phyloP scores from a whole-genome alignment of 2,113 vertebrate species.

The Alexandromys fortis region DNA sequence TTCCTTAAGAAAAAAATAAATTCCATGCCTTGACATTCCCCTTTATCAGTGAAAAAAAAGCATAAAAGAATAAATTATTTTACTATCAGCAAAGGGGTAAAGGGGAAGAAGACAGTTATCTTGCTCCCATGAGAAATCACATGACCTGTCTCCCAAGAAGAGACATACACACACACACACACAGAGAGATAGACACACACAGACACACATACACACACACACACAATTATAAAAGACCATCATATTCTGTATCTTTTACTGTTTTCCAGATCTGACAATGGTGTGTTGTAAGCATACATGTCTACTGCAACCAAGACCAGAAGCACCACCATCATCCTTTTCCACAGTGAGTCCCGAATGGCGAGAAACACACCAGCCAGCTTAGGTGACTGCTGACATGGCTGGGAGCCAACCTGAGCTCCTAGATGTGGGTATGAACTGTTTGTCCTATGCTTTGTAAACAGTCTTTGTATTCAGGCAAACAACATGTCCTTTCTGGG shows the following conservation, averaged over 20 bases:
- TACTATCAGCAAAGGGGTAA: neutral
- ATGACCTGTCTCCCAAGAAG: neutral
- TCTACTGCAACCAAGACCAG: neutral
- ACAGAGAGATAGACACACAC: neutral
- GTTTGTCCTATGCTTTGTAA: neutral
- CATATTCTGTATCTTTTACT: neutral
- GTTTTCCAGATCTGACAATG: neutral
- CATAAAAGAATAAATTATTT: neutral
- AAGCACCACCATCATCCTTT: neutral
- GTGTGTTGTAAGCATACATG: neutral
- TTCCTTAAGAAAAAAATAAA: neutral
- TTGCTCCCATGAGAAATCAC: neutral
- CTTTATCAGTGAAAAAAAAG: neutral
- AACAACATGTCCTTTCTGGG: neutral
- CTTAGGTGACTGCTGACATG: rapidly evolving
- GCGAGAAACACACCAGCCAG: rapidly evolving
- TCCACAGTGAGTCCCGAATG: neutral
- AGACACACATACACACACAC: neutral
- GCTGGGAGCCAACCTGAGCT: neutral
- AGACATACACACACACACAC: neutral
- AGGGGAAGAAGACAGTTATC: neutral
- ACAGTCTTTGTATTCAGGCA: neutral
- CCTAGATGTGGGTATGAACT: rapidly evolving
- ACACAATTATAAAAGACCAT: neutral
- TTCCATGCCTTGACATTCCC: neutral